phyloP scores from a whole-genome alignment of 2,797 vertebrate genomes.

The Diplodus sargus region DNA sequence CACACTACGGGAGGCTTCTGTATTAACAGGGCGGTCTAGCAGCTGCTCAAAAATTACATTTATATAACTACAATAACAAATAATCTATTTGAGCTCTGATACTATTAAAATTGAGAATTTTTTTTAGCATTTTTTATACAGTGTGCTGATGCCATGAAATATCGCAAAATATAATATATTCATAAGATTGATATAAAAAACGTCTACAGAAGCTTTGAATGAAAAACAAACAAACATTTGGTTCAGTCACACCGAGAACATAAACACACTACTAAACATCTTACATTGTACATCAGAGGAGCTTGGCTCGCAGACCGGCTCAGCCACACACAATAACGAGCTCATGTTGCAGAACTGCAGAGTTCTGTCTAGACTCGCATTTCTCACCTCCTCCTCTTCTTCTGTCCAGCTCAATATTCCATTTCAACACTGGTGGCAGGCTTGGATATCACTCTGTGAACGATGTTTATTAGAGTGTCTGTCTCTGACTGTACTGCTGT shows the following conservation, averaged over 20 bases:
- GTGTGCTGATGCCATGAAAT: too few relatives aligned
- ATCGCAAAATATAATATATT: too few relatives aligned
- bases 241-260: constrained; percentile 6
- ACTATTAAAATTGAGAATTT: too few relatives aligned
- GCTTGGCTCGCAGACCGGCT: constrained; percentile 29
- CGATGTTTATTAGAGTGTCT: constrained; percentile 40
- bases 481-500: constrained; percentile 22
- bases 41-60: too few relatives aligned
- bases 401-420: constrained; percentile 65
- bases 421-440: constrained; percentile 44
- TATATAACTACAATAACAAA: too few relatives aligned
- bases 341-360: constrained; percentile 55
- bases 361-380: constrained; percentile 67
- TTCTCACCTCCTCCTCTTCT: constrained; percentile 76
- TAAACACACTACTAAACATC: constrained; percentile 47
- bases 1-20: too few relatives aligned
- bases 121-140: too few relatives aligned
- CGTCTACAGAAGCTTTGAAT: too few relatives aligned
- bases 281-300: constrained; percentile 23
- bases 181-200: too few relatives aligned
- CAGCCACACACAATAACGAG: constrained; percentile 48
- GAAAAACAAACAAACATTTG: too few relatives aligned
- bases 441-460: constrained; percentile 37
- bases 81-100: too few relatives aligned
- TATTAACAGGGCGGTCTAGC: too few relatives aligned